A percentile compares a stretch with the other conserved stretches of the same genome.
Conservation (phyloP, 2,113 vertebrate genomes). For the Oreocharis arfaki region DNA sequence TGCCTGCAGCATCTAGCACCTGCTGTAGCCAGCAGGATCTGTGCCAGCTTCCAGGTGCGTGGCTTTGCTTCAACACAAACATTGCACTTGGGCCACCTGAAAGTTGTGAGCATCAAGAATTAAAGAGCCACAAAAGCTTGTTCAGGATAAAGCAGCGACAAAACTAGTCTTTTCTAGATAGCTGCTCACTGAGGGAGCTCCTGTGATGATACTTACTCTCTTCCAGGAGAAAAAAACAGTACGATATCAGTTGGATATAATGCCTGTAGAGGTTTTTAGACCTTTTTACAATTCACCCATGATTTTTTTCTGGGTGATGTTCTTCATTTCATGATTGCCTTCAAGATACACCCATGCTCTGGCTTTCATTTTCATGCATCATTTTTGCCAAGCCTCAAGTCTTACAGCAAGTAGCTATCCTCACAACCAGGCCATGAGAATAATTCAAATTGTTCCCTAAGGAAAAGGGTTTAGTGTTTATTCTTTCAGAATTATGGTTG, state of each 20-base stretch:
- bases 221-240: accelerated
- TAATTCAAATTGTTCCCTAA: neutral
- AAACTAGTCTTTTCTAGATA: neutral
- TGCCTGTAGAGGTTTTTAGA: neutral
- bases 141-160: neutral
- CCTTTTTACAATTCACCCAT: neutral
- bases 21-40: neutral
- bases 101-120: neutral
- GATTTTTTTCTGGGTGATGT: neutral
- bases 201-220: neutral
- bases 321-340: neutral
- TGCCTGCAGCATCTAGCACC: neutral
- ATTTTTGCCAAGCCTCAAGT: neutral
- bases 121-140: neutral
- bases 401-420: neutral
- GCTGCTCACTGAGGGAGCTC: neutral
- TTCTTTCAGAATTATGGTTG: neutral
- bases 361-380: neutral
- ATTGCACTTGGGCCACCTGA: neutral
- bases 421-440: neutral
- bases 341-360: neutral
- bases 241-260: neutral
- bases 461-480: neutral
- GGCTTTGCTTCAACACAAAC: neutral
- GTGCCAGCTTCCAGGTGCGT: neutral